Conservation (phyloP, 2,888 invertebrate genomes). For the Philhelius pedissequus region DNA sequence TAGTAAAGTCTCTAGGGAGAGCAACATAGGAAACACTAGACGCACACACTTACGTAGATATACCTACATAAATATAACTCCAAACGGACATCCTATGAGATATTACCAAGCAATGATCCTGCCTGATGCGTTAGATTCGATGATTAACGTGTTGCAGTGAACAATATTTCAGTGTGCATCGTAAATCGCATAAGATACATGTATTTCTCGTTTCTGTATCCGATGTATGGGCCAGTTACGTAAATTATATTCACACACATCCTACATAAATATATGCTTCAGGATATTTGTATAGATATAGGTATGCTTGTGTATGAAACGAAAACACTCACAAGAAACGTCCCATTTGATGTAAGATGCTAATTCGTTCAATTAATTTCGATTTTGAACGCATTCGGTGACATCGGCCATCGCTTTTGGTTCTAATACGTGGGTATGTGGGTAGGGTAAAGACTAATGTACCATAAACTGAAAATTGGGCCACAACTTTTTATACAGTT, state of each 20-base stretch:
- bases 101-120: slow-evolving; percentile 51
- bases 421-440: not conserved
- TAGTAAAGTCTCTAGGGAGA: not conserved
- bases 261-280: not conserved
- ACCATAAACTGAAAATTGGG: not conserved
- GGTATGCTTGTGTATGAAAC: not conserved
- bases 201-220: slow-evolving; percentile 35
- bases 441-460: not conserved
- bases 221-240: not conserved
- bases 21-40: too few species aligned
- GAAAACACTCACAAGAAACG: slow-evolving; percentile 42
- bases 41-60: not conserved
- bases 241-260: slow-evolving; percentile 2
- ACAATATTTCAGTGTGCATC: slow-evolving; percentile 55
- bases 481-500: not conserved
- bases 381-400: slow-evolving; percentile 14
- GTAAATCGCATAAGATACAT: slow-evolving; percentile 53
- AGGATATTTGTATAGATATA: not conserved
- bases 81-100: slow-evolving; percentile 44
- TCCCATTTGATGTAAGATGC: slow-evolving; percentile 65
- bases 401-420: slow-evolving; percentile 23
- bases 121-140: slow-evolving; percentile 60
- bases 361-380: slow-evolving; percentile 63
- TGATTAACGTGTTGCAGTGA: slow-evolving; percentile 61
- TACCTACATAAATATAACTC: not conserved